Evolutionary conservation across 2,888 invertebrate genomes (phyloP).

Genomic region (Papilio demoleus): DNA sequence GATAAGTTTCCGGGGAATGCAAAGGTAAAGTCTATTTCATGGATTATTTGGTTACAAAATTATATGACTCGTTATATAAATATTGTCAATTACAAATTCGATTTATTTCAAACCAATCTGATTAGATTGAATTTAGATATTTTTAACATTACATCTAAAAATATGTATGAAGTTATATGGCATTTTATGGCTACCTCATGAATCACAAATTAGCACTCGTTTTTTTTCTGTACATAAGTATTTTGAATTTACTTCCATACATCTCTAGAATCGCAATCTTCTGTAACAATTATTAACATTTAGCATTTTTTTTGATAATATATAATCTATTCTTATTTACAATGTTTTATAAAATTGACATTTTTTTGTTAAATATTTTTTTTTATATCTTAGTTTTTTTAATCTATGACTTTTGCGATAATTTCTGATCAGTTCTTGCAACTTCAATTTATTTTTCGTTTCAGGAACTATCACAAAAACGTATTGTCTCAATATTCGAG

Average conservation of each 20-base stretch:
- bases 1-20: slow-evolving; percentile 55
- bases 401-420: slow-evolving; percentile 47
- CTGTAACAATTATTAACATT: slow-evolving; percentile 73
- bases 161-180: slow-evolving; percentile 65
- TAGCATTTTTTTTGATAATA: slow-evolving; percentile 62
- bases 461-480: slow-evolving; percentile 60
- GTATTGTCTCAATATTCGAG: slow-evolving; percentile 77
- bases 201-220: slow-evolving; percentile 76
- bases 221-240: slow-evolving; percentile 61
- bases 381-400: slow-evolving; percentile 55
- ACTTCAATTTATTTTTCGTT: slow-evolving; percentile 31
- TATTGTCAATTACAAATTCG: slow-evolving; percentile 34
- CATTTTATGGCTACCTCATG: slow-evolving; percentile 82
- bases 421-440: slow-evolving; percentile 1
- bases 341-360: slow-evolving; percentile 77
- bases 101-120: slow-evolving; percentile 21
- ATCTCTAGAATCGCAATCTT: slow-evolving; percentile 66
- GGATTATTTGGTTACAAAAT: background rate
- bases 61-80: background rate
- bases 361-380: slow-evolving; percentile 64
- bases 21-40: slow-evolving; percentile 47
- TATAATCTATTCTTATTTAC: slow-evolving; percentile 78
- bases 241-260: slow-evolving; percentile 63
- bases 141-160: slow-evolving; percentile 46
- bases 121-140: slow-evolving; percentile 25